Evolutionary conservation across 1,140 invertebrate genomes (phyloP).

Genomic region (Cyphomyrmex costatus): DNA sequence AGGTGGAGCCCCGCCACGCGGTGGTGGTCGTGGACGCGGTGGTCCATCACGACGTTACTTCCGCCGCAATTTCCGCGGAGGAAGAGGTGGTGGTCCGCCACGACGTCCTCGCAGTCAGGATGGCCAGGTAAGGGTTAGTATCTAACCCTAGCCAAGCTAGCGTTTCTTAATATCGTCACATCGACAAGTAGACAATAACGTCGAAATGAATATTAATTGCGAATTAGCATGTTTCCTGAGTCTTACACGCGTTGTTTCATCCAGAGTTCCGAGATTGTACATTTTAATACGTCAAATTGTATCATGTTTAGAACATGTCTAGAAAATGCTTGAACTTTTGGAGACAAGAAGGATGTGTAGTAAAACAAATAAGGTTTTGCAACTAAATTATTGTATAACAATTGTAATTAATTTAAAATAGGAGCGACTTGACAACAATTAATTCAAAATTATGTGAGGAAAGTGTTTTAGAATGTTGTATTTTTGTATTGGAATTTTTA

Average conservation of each 20-base stretch:
- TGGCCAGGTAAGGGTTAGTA: constrained; percentile 84
- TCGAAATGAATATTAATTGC: constrained; percentile 11
- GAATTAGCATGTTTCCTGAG: constrained; percentile 15
- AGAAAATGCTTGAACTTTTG: not conserved
- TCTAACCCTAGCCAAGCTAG: constrained; percentile 10
- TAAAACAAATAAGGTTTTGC: not conserved
- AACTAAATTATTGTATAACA: not conserved
- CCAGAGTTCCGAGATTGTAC: not conserved
- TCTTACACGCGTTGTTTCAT: constrained; percentile 17
- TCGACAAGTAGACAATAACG: not conserved
- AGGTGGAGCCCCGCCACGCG: constrained; percentile 84
- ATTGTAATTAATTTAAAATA: constrained; percentile 7
- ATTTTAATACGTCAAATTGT: constrained; percentile 24
- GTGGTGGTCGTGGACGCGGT: constrained; percentile 84
- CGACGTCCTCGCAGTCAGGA: constrained; percentile 88
- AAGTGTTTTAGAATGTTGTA: not conserved
- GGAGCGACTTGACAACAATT: not conserved
- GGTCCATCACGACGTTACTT: constrained; percentile 89
- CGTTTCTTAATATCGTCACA: not conserved
- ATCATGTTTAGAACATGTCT: not conserved
- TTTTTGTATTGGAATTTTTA: not conserved
- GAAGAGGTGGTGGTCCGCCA: constrained; percentile 86
- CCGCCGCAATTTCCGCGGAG: constrained; percentile 89
- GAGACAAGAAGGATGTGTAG: not conserved
- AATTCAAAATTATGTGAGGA: constrained; percentile 2